phyloP scores from a whole-genome alignment of 2,888 invertebrate genomes.

The Anaspis maculata region DNA sequence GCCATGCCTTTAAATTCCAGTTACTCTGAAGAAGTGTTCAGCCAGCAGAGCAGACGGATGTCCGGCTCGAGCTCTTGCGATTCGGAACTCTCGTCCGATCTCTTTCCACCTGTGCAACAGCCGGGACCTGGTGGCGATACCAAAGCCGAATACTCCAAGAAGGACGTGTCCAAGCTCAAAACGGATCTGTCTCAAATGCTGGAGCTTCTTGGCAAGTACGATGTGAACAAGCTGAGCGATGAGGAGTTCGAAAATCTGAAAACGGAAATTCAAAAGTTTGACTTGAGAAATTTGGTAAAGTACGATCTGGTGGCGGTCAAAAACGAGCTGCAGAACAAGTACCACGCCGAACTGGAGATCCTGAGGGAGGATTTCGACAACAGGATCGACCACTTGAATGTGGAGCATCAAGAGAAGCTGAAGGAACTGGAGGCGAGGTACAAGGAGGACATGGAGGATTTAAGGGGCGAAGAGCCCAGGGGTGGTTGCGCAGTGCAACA shows the following conservation, averaged over 20 bases:
- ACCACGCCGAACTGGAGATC: constrained; percentile 37
- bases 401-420: constrained; percentile 42
- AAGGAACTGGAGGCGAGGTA: constrained; percentile 44
- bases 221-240: constrained; percentile 27
- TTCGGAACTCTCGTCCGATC: constrained; percentile 42
- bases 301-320: constrained; percentile 25
- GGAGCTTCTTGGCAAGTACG: constrained; percentile 21
- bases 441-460: constrained; percentile 44
- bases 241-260: constrained; percentile 26
- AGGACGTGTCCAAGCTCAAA: constrained; percentile 30
- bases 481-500: constrained; percentile 31
- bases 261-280: constrained; percentile 24
- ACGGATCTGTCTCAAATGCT: constrained; percentile 26
- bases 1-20: constrained; percentile 26
- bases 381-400: constrained; percentile 42
- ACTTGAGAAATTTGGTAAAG: constrained; percentile 28
- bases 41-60: constrained; percentile 55
- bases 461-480: constrained; percentile 48
- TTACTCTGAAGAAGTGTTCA: constrained; percentile 60
- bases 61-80: constrained; percentile 41
- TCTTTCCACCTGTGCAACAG: constrained; percentile 24
- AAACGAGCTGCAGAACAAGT: constrained; percentile 41
- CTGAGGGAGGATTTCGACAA: constrained; percentile 35
- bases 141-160: constrained; percentile 20
- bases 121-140: constrained; percentile 32